Base-by-base conservation (phyloP, 2,888 invertebrate genomes). In the Nasonia oneida region DNA sequence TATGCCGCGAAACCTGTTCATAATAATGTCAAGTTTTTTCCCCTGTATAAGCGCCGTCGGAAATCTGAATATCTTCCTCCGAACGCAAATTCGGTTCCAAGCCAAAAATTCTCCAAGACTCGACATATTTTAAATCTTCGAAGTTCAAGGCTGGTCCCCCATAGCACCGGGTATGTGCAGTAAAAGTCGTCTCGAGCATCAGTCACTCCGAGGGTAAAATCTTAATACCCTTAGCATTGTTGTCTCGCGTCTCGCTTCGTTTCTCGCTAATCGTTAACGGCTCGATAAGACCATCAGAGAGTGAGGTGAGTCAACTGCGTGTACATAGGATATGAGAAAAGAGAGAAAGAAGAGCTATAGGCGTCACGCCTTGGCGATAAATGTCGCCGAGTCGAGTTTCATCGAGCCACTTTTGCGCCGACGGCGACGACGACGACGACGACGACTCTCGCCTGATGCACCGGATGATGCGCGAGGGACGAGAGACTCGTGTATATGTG, bases 311-410 rank as follows among this genome's bases (percentile, higher is more conserved):
- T n/a, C 10, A 12, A n/a, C 47, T n/a, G 39, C 47, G 42, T 42
- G 3, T 2, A 5, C 4, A 4, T 57, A 18, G 15, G 0, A 0
- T 18, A 57, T 4, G 15, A n/a, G 57, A n/a, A 57, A 57, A 57
- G n/a, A 57, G 33, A 67, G 67, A 67, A 33, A 73, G 73, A 73
- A 73, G 47, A 73, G n/a, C 12, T 37, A 37, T 37, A 37, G 3
- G 42, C 33, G 76, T 57, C 76, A 76, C 57, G 76, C 76, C 37
- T 37, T 53, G 76, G 33, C 18, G 57, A 76, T 76, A 57, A 33
- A 29, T n/a, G 23, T 29, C 50, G 33, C 10, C 53, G 33, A 15
- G 18, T 57, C 57, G 57, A 57, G 47, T 76, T 76, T 76, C 76
- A 37, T 37, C 76, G 53, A 53, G 42, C 18, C 42, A 76, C 47